Evolutionary conservation across 2,113 vertebrate species (phyloP).

Genomic region (Mellivora capensis): DNA sequence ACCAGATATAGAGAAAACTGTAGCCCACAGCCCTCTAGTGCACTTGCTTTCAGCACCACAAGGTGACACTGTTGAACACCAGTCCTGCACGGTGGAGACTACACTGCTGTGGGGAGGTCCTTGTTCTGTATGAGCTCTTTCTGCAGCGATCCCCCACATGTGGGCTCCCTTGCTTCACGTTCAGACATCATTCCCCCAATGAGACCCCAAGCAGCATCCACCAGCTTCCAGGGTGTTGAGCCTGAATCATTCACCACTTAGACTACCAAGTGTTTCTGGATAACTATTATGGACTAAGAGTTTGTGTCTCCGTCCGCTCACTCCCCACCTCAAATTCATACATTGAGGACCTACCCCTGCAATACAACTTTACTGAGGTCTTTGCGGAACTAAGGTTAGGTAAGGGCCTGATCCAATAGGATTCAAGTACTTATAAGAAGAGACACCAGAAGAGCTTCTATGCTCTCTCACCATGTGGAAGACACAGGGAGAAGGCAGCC

Average conservation of each 20-base stretch:
- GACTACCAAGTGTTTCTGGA: background rate
- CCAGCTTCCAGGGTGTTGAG: background rate
- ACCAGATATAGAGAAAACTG: background rate
- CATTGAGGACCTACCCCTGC: background rate
- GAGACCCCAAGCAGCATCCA: background rate
- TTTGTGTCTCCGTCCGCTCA: background rate
- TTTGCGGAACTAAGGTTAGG: background rate
- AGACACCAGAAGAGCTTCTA: background rate
- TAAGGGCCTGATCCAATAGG: background rate
- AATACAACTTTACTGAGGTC: background rate
- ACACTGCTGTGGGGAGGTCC: too few species aligned
- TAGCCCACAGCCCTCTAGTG: background rate
- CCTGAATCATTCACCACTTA: background rate
- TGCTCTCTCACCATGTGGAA: background rate
- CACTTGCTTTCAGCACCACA: background rate
- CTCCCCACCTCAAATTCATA: background rate
- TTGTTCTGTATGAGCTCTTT: background rate
- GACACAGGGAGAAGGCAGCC: background rate
- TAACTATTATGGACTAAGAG: background rate
- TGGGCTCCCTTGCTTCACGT: background rate
- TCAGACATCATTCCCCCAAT: background rate
- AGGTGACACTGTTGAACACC: background rate
- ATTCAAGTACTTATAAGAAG: background rate
- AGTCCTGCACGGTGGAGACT: background rate
- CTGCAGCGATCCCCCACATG: background rate